Conservation (phyloP, 2,888 invertebrate species). For the Lochmaea crataegi region DNA sequence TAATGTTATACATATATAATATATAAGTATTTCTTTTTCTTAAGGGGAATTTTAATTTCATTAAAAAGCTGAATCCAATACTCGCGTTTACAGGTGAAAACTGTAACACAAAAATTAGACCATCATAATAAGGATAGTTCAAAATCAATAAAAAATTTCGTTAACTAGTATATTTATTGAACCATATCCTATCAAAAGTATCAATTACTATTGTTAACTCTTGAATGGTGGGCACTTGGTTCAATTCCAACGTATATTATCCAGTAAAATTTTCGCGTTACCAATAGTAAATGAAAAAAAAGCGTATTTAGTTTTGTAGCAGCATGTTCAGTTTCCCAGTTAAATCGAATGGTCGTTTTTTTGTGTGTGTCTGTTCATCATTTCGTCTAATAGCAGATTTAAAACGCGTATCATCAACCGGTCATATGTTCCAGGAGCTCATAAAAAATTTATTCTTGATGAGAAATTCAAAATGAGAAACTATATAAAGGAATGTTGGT, state of each 20-base stretch:
- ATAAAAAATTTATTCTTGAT: not conserved
- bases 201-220: not conserved
- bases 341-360: constrained; percentile 1
- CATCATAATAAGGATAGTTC: no score
- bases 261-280: not conserved
- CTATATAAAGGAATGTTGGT: not conserved
- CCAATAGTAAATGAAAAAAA: not conserved
- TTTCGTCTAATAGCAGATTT: constrained; percentile 1
- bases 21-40: no score
- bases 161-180: no score
- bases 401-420: not conserved
- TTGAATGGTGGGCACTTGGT: not conserved
- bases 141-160: no score
- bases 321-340: constrained; percentile 16
- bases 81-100: no score
- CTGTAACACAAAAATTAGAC: no score
- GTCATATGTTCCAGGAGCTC: not conserved
- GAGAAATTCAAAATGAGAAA: not conserved
- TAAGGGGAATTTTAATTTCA: no score
- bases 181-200: no score
- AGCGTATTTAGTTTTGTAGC: constrained; percentile 3
- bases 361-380: not conserved
- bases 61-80: no score
- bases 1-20: no score
- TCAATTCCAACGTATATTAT: not conserved